Conservation (phyloP, 2,888 invertebrate species). For the Leptopterna dolabrata region DNA sequence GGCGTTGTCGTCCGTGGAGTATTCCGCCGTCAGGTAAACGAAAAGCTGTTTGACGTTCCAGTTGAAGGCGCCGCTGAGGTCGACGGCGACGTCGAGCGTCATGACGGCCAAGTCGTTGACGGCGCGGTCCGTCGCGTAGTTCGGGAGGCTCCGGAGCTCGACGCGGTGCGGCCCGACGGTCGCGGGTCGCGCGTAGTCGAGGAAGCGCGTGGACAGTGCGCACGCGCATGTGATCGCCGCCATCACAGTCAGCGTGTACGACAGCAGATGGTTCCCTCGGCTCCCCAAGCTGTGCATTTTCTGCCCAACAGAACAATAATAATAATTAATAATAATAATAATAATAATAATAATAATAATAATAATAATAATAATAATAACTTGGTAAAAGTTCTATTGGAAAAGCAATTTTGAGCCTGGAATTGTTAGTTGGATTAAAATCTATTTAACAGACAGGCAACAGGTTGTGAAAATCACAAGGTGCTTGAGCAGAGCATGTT, state of each 20-base stretch:
- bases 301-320: too few relatives aligned
- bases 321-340: too few relatives aligned
- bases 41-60: constrained; percentile 99
- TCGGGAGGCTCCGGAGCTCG: neutral
- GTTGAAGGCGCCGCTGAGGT: constrained; percentile 79
- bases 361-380: too few relatives aligned
- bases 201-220: constrained; percentile 93
- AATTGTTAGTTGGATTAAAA: too few relatives aligned
- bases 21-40: constrained; percentile 96
- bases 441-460: too few relatives aligned
- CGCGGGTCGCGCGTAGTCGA: constrained; percentile 69
- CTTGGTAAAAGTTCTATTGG: too few relatives aligned
- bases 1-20: constrained; percentile 86
- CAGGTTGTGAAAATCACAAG: too few relatives aligned
- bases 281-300: constrained; percentile 89
- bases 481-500: too few relatives aligned
- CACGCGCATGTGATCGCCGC: constrained; percentile 95
- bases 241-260: constrained; percentile 94
- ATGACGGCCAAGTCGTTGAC: constrained; percentile 91
- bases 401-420: too few relatives aligned
- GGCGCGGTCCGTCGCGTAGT: neutral
- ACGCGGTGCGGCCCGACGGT: neutral
- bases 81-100: constrained; percentile 81
- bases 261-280: constrained; percentile 94
- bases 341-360: too few relatives aligned